Conservation (phyloP, 2,888 invertebrate genomes). For the Prosapia bicincta region DNA sequence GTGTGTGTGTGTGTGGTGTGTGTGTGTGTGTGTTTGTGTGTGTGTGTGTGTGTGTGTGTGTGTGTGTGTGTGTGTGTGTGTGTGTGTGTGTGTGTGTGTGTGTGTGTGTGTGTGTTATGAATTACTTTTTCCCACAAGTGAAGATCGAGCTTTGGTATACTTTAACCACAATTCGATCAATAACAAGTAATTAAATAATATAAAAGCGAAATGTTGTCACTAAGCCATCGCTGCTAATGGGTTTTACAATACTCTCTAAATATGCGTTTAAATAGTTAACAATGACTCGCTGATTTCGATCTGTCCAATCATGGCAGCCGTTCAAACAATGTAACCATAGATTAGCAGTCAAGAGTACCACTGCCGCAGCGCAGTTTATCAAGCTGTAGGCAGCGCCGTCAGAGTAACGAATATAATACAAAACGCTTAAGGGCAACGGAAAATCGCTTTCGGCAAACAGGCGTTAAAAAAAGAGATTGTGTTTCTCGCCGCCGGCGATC, state of each 20-base stretch:
- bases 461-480: neutral
- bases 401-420: too few species aligned
- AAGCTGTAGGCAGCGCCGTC: neutral
- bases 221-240: neutral
- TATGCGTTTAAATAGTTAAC: neutral
- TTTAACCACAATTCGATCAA: too few species aligned
- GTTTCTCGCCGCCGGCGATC: neutral
- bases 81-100: too few species aligned
- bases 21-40: too few species aligned
- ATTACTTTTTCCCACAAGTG: too few species aligned
- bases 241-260: neutral
- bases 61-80: too few species aligned
- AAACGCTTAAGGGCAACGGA: neutral
- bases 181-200: too few species aligned
- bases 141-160: too few species aligned
- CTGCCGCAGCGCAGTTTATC: neutral
- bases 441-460: neutral
- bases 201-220: too few species aligned
- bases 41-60: too few species aligned
- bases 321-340: neutral
- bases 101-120: too few species aligned
- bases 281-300: neutral
- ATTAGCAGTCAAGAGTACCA: neutral
- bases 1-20: too few species aligned
- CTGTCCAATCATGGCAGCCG: neutral